Evolutionary conservation across 2,797 vertebrate genomes (phyloP), one percentile per base, ranked within the genome.

Genomic region (Emys orbicularis): DNA sequence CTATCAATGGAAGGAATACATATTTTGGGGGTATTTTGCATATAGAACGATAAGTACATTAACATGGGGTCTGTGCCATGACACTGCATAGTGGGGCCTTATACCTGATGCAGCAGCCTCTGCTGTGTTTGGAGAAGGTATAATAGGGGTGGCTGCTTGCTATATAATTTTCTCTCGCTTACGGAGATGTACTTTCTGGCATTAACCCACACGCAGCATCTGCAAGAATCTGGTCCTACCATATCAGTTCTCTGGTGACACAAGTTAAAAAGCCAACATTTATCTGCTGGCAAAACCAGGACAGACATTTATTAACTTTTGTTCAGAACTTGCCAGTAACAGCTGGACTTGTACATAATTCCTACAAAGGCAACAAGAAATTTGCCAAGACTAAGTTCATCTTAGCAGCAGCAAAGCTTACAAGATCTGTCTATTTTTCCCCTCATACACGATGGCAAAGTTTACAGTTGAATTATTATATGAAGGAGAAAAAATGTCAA

Each of bases 401-500:
- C 54, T 76, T 57, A 83, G 18, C 52, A 52, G 84, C 79, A 23
- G 47, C 89, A 12, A 93, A 56, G 74, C 12, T 34, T 49, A 82
- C 27, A 50, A 89, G 16, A 49, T 49, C 25, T 16, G 15, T 7
- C 12, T 27, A 16, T 29, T 31, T 13, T 18, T 3, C 27, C 72
- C 41, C 37, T 23, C 15, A 77, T 18, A 31, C 13, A 49, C 49
- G 7, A 81, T 0, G 0, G 57, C 0, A 81, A 90, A 12, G 49
- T 88, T 92, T 72, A 68, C 56, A 82, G 57, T 56, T 77, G 93
- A n/a, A 37, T 11, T 37, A 93, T 79, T 57, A 86, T 61, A 94
- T 83, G 37, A 86, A 83, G 19, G 37, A 87, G 10, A 87, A 52
- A 88, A 93, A 80, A 15, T 81, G 92, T 90, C 72, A 97, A 87